A percentile compares a stretch with the other conserved stretches of the same genome.
Conservation (phyloP, 2,888 invertebrate genomes). For the Lasius platythorax region DNA sequence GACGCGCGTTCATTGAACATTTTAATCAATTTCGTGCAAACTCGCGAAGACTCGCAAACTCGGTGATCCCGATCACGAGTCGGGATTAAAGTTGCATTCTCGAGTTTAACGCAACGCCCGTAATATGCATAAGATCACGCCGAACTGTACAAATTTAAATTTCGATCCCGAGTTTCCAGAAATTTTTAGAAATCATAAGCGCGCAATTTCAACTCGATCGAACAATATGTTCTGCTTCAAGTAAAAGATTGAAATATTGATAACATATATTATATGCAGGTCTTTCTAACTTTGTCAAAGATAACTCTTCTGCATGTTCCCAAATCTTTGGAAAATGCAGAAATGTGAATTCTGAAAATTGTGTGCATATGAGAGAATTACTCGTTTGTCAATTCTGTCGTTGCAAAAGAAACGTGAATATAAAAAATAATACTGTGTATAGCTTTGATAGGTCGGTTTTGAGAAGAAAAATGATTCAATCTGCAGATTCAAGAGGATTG, state of each 20-base stretch:
- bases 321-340: neutral
- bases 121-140: conserved; percentile 5
- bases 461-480: neutral
- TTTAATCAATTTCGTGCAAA: conserved; percentile 43
- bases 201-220: conserved; percentile 23
- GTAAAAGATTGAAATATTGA: neutral
- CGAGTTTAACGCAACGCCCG: conserved; percentile 18
- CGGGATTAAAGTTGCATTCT: conserved; percentile 8
- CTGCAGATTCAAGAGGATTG: neutral
- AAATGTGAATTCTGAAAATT: neutral
- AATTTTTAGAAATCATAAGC: neutral
- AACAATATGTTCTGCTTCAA: neutral
- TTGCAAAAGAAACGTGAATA: neutral
- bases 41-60: conserved; percentile 27
- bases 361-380: neutral
- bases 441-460: neutral
- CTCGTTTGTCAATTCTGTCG: neutral
- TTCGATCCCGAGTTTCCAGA: neutral
- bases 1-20: conserved; percentile 5
- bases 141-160: conserved; percentile 26
- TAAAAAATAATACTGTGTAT: neutral
- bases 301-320: neutral
- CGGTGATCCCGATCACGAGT: neutral
- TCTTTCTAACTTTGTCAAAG: conserved; percentile 2
- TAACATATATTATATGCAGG: neutral